Percentiles rank a stretch among this genome's conserved stretches.
phyloP scores from a whole-genome alignment of 1,140 invertebrate species.

The Bactericera cockerelli region DNA sequence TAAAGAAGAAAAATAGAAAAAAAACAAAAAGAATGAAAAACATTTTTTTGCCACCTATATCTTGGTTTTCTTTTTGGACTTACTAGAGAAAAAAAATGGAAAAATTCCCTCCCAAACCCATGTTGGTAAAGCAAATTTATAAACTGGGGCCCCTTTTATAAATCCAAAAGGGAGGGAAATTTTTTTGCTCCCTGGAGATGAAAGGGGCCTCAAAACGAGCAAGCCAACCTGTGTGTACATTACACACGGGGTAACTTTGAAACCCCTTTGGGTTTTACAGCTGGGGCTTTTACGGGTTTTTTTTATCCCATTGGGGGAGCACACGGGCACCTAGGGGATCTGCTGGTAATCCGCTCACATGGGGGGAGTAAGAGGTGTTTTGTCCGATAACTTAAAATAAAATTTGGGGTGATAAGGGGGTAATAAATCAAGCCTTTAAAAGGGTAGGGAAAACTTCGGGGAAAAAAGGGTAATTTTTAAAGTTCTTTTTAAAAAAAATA shows the following conservation, averaged over 20 bases:
- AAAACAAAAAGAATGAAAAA: slow-evolving; percentile 62
- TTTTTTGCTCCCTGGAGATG: slow-evolving; percentile 44
- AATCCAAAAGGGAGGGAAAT: slow-evolving; percentile 60
- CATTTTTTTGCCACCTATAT: slow-evolving; percentile 69
- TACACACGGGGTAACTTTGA: slow-evolving; percentile 80
- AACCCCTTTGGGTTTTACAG: slow-evolving; percentile 81
- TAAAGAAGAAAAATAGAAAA: slow-evolving; percentile 19
- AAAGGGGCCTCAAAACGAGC: slow-evolving; percentile 24
- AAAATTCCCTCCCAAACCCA: slow-evolving; percentile 80
- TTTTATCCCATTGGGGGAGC: slow-evolving; percentile 89
- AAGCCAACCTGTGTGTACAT: slow-evolving; percentile 47
- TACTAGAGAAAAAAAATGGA: slow-evolving; percentile 70
- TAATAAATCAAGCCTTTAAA: slow-evolving; percentile 51
- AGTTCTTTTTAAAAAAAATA: no score
- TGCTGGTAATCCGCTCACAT: slow-evolving; percentile 42
- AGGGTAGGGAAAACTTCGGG: slow-evolving; percentile 90
- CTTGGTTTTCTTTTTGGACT: slow-evolving; percentile 52
- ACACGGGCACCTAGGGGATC: slow-evolving; percentile 62
- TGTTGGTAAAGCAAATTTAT: slow-evolving; percentile 44
- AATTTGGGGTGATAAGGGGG: slow-evolving; percentile 56
- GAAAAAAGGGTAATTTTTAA: slow-evolving; percentile 35
- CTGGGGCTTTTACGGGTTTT: slow-evolving; percentile 82
- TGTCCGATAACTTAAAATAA: slow-evolving; percentile 64
- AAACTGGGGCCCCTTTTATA: slow-evolving; percentile 86
- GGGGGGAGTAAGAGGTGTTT: slow-evolving; percentile 52